These are phyloP conservation scores for Ameiurus melas DNA, from an alignment of 2,113 vertebrate genomes.

Conservation along the genomic window DNA sequence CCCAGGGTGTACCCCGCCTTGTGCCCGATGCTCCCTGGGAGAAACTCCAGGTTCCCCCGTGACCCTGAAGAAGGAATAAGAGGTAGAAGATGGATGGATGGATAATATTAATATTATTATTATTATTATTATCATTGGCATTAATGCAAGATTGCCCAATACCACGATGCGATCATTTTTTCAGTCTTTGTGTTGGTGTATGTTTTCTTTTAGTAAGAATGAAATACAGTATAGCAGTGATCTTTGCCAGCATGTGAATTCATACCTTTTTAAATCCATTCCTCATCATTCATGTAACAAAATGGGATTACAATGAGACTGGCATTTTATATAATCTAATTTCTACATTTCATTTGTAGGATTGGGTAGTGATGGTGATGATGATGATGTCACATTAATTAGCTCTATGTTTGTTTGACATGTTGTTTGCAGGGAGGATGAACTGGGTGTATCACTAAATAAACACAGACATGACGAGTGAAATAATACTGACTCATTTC, in stretches of 20 bases:
- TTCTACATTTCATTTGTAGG: neutral
- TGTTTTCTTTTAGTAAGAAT: neutral
- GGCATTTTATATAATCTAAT: neutral
- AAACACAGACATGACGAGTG: neutral
- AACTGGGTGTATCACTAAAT: neutral
- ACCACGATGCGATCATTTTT: neutral
- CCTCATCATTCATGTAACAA: neutral
- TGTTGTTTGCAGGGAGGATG: neutral
- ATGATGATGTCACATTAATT: neutral
- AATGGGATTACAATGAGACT: neutral
- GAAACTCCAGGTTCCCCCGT: too few relatives aligned
- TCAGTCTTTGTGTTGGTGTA: neutral
- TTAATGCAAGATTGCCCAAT: neutral
- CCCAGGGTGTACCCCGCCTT: too few relatives aligned
- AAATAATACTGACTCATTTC: neutral
- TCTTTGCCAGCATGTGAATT: slow-evolving; percentile 26
- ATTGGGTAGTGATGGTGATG: neutral
- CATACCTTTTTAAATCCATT: neutral
- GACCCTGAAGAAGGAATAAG: too few relatives aligned
- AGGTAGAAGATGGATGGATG: too few relatives aligned
- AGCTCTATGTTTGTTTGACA: neutral
- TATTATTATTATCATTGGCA: too few relatives aligned
- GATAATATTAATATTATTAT: too few relatives aligned
- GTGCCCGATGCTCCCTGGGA: too few relatives aligned
- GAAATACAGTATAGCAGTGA: neutral